phyloP scores from a whole-genome alignment of 1,140 invertebrate genomes.

The Manduca sexta region DNA sequence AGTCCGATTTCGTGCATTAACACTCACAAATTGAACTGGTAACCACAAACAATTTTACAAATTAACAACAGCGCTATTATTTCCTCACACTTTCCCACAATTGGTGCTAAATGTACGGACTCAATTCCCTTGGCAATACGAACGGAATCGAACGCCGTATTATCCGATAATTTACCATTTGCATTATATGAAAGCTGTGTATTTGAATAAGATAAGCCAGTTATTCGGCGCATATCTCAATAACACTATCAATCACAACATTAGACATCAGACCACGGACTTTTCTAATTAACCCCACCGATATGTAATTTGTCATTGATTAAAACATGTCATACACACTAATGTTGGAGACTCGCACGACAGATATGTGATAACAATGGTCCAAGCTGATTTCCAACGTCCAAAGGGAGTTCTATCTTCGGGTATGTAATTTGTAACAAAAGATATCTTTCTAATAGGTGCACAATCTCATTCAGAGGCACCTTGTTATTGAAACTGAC shows the following conservation, averaged over 20 bases:
- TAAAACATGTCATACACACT: neutral
- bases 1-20: constrained; percentile 6
- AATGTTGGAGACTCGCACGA: neutral
- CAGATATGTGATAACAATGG: neutral
- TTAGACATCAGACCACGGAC: constrained; percentile 43
- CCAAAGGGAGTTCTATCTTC: neutral
- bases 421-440: constrained; percentile 9
- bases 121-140: constrained; percentile 23
- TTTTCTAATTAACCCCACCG: constrained; percentile 42
- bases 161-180: constrained; percentile 51
- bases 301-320: constrained; percentile 39
- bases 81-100: constrained; percentile 38
- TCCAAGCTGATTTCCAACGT: neutral
- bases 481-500: constrained; percentile 60
- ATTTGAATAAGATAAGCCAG: neutral
- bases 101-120: neutral
- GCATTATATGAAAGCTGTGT: neutral
- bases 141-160: constrained; percentile 12
- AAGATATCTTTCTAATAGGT: constrained; percentile 30
- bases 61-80: constrained; percentile 27
- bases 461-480: constrained; percentile 33
- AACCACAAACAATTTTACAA: constrained; percentile 28
- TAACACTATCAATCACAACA: constrained; percentile 53
- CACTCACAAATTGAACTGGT: constrained; percentile 36
- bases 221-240: constrained; percentile 52